These are phyloP conservation scores for Adoxophyes honmai DNA, from an alignment of 1,140 invertebrate species.

Conservation along the genomic window DNA sequence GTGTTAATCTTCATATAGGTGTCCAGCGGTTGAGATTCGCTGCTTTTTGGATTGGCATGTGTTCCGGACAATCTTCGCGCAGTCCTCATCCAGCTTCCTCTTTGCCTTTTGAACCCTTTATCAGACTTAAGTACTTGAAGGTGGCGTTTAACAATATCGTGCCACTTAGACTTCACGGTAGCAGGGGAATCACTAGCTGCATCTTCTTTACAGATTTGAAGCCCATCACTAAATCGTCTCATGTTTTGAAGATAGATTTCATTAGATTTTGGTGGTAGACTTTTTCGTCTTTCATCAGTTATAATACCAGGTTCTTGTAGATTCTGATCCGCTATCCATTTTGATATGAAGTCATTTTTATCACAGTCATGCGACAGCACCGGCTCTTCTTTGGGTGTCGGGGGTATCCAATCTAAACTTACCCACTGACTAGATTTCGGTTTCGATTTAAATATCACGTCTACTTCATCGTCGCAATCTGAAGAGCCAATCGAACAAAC, in stretches of 20 bases:
- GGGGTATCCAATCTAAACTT: conserved; percentile 74
- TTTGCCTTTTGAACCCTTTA: conserved; percentile 76
- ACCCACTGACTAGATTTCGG: conserved; percentile 78
- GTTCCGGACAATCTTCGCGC: conserved; percentile 70
- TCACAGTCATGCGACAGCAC: conserved; percentile 69
- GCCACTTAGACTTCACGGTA: conserved; percentile 76
- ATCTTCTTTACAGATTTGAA: conserved; percentile 77
- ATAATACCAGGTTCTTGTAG: conserved; percentile 61
- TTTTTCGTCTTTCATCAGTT: conserved; percentile 68
- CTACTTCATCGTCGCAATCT: conserved; percentile 72
- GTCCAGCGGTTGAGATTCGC: conserved; percentile 52
- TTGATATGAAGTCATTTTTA: conserved; percentile 76
- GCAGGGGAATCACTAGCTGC: conserved; percentile 75
- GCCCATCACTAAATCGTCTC: conserved; percentile 76
- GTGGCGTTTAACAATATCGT: conserved; percentile 77
- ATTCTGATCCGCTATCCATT: conserved; percentile 75
- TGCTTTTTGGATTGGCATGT: conserved; percentile 48
- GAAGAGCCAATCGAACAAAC: conserved; percentile 75
- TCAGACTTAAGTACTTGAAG: conserved; percentile 76
- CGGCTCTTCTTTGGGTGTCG: conserved; percentile 72
- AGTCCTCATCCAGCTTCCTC: conserved; percentile 78
- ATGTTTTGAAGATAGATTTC: conserved; percentile 76
- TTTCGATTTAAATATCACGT: conserved; percentile 77
- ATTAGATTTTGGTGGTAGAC: conserved; percentile 73
- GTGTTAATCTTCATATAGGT: conserved; percentile 71